Conservation (phyloP, 2,797 vertebrate species). For the Malurus splendens region DNA sequence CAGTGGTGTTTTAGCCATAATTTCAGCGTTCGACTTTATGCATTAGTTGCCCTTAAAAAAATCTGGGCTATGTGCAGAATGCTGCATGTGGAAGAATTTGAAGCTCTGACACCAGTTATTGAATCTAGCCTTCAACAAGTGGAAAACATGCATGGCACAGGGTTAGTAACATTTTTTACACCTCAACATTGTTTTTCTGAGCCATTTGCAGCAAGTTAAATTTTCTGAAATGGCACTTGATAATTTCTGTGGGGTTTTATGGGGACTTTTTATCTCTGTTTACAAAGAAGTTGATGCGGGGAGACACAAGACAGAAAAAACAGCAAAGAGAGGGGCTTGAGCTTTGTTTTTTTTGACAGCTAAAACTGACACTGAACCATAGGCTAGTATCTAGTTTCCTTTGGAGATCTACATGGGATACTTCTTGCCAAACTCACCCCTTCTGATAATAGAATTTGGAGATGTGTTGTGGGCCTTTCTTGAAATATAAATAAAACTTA, state of each 20-base stretch:
- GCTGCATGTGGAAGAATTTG: conserved; percentile 62
- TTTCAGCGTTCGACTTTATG: conserved; percentile 92
- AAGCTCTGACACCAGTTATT: conserved; percentile 78
- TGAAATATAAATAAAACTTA: not conserved
- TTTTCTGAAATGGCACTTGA: not conserved
- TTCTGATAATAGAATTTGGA: not conserved
- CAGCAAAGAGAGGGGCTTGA: not conserved
- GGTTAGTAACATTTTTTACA: conserved; percentile 65
- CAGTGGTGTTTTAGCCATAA: conserved; percentile 93
- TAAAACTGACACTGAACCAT: not conserved
- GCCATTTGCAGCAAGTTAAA: not conserved
- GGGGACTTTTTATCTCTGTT: not conserved
- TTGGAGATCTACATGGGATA: not conserved
- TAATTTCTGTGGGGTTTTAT: not conserved
- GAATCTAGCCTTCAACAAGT: conserved; percentile 85
- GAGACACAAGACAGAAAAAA: not conserved
- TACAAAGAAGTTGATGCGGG: not conserved
- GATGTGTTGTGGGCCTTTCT: not conserved
- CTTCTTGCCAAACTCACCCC: not conserved
- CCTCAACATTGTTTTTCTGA: not conserved
- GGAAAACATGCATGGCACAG: conserved; percentile 84
- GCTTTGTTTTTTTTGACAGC: not conserved
- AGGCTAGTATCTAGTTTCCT: not conserved
- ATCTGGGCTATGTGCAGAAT: conserved; percentile 81
- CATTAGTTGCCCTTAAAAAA: conserved; percentile 86